Conservation (phyloP, 2,888 invertebrate species). For the Watsonalla cultraria region DNA sequence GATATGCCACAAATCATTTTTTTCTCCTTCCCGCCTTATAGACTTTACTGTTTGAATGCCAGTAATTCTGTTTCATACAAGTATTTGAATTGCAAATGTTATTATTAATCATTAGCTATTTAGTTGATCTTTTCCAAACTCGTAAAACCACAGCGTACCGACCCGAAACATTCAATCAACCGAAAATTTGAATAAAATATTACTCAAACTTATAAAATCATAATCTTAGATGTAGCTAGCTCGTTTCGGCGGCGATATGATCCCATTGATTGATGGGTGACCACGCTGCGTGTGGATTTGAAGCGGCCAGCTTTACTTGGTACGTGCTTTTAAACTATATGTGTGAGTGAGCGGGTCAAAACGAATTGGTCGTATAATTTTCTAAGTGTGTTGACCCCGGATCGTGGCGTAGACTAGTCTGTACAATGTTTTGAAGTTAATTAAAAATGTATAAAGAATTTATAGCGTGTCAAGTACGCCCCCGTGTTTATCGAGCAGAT, state of each 20-base stretch:
- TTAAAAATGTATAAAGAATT: conserved; percentile 71
- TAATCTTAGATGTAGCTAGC: conserved; percentile 60
- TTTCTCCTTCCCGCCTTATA: conserved; percentile 28
- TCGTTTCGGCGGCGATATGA: conserved; percentile 71
- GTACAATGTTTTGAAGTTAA: conserved; percentile 68
- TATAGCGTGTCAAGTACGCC: conserved; percentile 60
- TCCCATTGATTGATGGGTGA: conserved; percentile 78
- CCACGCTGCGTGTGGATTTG: conserved; percentile 58
- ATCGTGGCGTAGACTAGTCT: conserved; percentile 45
- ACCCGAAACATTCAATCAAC: conserved; percentile 70
- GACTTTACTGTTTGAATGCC: conserved; percentile 22
- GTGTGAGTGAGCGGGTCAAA: conserved; percentile 32
- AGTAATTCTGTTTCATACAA: conserved; percentile 23
- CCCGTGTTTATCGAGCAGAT: conserved; percentile 49
- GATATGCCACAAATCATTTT: conserved; percentile 45
- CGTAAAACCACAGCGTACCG: conserved; percentile 44
- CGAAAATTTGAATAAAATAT: conserved; percentile 75
- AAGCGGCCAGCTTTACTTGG: conserved; percentile 33
- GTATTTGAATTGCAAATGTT: conserved; percentile 55
- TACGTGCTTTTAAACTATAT: conserved; percentile 16
- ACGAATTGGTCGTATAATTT: conserved; percentile 42
- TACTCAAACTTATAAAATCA: conserved; percentile 72
- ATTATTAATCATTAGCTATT: conserved; percentile 37
- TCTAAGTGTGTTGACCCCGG: conserved; percentile 70
- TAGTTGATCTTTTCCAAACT: conserved; percentile 29